Percentiles rank a stretch among this genome's conserved stretches.
Evolutionary conservation across 2,888 invertebrate species (phyloP).

Genomic region (Amphipoea lucens): DNA sequence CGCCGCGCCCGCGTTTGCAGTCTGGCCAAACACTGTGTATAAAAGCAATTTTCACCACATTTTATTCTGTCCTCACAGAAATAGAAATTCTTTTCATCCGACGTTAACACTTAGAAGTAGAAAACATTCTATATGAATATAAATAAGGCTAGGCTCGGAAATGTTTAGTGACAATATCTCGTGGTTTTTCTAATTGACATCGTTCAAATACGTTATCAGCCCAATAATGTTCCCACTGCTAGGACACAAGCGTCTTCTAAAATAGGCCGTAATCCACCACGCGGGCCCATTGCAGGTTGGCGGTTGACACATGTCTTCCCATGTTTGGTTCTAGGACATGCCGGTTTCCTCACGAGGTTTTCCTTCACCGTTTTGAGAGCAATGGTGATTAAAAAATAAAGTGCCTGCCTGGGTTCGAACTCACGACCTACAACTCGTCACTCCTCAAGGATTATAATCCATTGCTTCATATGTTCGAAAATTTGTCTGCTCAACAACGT

Average conservation of each 20-base stretch:
- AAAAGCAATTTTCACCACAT: slow-evolving; percentile 2
- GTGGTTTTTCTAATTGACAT: slow-evolving; percentile 22
- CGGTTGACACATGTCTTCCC: neutral
- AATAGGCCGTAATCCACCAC: neutral
- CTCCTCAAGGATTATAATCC: too few species aligned
- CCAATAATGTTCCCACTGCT: too few species aligned
- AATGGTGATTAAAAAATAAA: too few species aligned
- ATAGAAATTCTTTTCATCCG: neutral
- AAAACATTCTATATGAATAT: slow-evolving; percentile 7
- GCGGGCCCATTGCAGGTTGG: neutral
- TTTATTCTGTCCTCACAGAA: neutral
- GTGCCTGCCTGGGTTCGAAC: too few species aligned
- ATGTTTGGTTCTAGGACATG: too few species aligned
- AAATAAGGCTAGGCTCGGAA: neutral
- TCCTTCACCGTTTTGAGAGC: too few species aligned
- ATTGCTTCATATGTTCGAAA: neutral
- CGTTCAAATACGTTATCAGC: slow-evolving; percentile 3
- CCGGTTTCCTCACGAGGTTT: too few species aligned
- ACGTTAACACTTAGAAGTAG: neutral
- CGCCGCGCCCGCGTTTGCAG: too few species aligned
- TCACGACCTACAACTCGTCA: too few species aligned
- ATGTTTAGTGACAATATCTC: neutral
- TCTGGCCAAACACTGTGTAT: neutral
- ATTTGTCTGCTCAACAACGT: neutral
- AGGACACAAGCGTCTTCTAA: neutral